These are phyloP conservation scores for human DNA, from an alignment of 2,113 vertebrate genomes.

Conservation along the genomic window DNA sequence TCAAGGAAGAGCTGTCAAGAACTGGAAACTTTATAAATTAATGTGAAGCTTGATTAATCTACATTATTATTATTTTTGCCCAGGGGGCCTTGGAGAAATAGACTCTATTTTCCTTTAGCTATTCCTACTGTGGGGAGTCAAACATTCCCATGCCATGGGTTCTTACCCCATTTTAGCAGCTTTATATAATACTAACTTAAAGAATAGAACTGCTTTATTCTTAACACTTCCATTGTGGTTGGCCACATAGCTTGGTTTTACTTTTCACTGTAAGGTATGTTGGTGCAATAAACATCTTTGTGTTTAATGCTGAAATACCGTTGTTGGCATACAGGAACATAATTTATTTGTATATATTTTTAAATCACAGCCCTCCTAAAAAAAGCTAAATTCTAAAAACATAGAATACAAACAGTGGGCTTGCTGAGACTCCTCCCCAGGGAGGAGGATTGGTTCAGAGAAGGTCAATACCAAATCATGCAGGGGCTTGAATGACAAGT, in stretches of 20 bases:
- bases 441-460: no score
- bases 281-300: conserved; percentile 34
- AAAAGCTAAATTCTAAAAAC: background rate
- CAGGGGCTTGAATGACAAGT: background rate
- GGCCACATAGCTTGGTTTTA: background rate
- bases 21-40: background rate
- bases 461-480: background rate
- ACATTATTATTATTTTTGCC: background rate
- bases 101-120: background rate
- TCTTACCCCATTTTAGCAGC: background rate
- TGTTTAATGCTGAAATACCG: conserved; percentile 26
- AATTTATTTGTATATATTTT: background rate
- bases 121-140: background rate
- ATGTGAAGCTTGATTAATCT: background rate
- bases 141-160: background rate
- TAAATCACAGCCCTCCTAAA: background rate
- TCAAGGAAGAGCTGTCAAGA: background rate
- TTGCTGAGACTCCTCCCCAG: background rate
- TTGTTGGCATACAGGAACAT: background rate
- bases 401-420: background rate
- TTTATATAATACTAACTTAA: background rate
- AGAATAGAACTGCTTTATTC: background rate
- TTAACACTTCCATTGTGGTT: background rate
- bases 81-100: background rate
- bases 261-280: background rate